A percentile compares a stretch with the other conserved stretches of the same genome.
Conservation (phyloP, 2,797 vertebrate species). For the Tapirus indicus region DNA sequence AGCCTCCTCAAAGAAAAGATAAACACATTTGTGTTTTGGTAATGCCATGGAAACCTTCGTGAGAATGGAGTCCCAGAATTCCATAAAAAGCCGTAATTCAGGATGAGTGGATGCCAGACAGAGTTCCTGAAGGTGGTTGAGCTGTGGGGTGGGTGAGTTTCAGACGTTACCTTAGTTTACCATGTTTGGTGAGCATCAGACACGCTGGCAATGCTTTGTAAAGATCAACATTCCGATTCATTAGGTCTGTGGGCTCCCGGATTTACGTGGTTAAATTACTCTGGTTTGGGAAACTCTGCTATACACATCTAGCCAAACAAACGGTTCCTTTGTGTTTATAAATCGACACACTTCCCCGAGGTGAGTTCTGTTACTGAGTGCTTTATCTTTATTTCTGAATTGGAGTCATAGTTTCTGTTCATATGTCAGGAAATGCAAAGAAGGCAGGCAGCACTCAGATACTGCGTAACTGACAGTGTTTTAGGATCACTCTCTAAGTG, state of each 20-base stretch:
- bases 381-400: neutral
- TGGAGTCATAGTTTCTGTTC: neutral
- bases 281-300: neutral
- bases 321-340: neutral
- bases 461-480: neutral
- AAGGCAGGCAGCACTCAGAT: neutral
- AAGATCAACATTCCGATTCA: too few relatives aligned
- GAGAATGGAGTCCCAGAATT: too few relatives aligned
- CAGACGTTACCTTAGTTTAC: neutral
- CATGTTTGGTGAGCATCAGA: neutral
- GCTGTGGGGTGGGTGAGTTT: neutral
- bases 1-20: neutral
- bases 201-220: neutral
- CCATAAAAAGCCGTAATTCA: too few relatives aligned
- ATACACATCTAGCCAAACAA: neutral
- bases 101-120: fast-evolving
- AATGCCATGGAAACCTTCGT: neutral
- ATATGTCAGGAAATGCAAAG: neutral
- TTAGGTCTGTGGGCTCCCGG: too few relatives aligned
- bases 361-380: neutral
- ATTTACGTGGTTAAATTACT: neutral
- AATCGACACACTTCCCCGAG: neutral
- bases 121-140: neutral
- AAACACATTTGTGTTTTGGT: neutral
- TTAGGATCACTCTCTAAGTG: neutral